Percentiles rank a stretch among this genome's conserved stretches.
phyloP scores from a whole-genome alignment of 2,888 invertebrate species.

The Brachylomia viminalis region DNA sequence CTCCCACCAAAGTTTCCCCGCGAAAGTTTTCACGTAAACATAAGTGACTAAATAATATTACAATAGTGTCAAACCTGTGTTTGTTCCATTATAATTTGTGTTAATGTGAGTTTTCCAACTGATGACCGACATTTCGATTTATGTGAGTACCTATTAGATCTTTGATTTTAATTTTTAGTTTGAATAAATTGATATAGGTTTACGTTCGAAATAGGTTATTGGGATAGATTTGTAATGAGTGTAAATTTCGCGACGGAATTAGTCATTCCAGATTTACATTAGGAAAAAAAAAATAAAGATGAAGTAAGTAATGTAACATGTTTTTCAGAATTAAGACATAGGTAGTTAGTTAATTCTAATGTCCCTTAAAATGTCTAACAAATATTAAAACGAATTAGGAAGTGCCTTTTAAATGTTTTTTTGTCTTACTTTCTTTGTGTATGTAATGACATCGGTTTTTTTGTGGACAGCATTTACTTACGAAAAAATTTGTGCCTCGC shows the following conservation, averaged over 20 bases:
- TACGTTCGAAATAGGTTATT: constrained; percentile 60
- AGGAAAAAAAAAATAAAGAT: constrained; percentile 21
- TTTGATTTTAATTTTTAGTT: constrained; percentile 49
- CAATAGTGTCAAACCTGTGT: constrained; percentile 73
- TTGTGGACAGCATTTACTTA: background rate
- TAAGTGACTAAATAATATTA: constrained; percentile 67
- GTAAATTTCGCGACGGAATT: constrained; percentile 33
- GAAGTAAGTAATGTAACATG: constrained; percentile 26
- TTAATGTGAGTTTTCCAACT: constrained; percentile 69
- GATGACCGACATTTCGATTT: constrained; percentile 50
- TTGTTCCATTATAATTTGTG: constrained; percentile 70
- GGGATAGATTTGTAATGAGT: constrained; percentile 43
- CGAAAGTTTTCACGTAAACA: constrained; percentile 74
- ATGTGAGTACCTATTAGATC: constrained; percentile 63
- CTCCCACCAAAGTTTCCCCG: constrained; percentile 79
- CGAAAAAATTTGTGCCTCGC: too few species aligned
- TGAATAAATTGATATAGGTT: constrained; percentile 41
- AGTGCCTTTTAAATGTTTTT: background rate
- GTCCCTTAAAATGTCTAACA: constrained; percentile 29
- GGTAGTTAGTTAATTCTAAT: constrained; percentile 14
- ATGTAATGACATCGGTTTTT: background rate
- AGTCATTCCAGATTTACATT: constrained; percentile 40
- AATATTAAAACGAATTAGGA: constrained; percentile 18
- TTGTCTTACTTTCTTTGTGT: background rate
- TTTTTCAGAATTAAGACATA: constrained; percentile 38